These are phyloP conservation scores for Aelia acuminata DNA, from an alignment of 2,888 invertebrate species.

Conservation along the genomic window DNA sequence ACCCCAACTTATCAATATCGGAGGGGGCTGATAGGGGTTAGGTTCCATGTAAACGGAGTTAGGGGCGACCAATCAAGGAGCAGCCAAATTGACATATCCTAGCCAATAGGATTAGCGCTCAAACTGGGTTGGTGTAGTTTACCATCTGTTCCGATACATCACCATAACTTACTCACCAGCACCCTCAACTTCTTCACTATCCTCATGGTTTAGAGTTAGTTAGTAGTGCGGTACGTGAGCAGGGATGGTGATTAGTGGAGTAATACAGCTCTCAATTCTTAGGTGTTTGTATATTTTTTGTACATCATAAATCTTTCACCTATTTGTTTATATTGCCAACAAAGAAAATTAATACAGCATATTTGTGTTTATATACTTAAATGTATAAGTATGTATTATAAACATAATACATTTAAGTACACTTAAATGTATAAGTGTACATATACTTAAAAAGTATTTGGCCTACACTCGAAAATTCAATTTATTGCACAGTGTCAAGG, in stretches of 20 bases:
- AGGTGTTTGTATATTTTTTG: too few species aligned
- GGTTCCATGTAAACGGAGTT: constrained; percentile 25
- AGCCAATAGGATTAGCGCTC: constrained; percentile 32
- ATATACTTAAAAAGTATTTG: too few species aligned
- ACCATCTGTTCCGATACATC: constrained; percentile 23
- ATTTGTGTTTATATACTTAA: too few species aligned
- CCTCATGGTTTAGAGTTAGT: background rate
- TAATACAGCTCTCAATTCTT: too few species aligned
- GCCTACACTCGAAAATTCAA: too few species aligned
- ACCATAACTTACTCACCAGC: background rate
- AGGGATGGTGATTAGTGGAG: background rate
- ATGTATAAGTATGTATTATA: too few species aligned
- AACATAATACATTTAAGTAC: too few species aligned
- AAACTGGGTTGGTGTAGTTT: constrained; percentile 37
- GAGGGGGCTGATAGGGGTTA: background rate
- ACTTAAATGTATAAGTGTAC: too few species aligned
- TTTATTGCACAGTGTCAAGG: too few species aligned
- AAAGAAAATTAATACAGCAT: too few species aligned
- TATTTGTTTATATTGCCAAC: too few species aligned
- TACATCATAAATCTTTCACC: too few species aligned
- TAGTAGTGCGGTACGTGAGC: background rate
- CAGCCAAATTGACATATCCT: constrained; percentile 37
- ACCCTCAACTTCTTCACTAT: constrained; percentile 3
- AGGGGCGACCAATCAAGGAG: constrained; percentile 21
- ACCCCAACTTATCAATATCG: constrained; percentile 25